Conservation (phyloP, 2,888 invertebrate genomes). For the Quadriops clusia region DNA sequence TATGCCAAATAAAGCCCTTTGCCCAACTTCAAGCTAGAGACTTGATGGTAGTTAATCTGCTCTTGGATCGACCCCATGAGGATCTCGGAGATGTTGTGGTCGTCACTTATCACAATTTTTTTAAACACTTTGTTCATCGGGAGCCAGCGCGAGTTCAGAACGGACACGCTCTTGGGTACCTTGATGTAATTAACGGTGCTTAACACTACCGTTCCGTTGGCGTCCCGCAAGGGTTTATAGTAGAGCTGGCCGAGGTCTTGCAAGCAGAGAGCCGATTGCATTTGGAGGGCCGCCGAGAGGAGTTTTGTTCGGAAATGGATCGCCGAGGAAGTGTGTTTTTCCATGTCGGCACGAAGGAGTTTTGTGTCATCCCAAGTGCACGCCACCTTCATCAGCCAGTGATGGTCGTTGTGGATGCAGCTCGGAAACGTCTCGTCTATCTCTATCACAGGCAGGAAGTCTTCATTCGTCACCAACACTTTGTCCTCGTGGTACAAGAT, state of each 20-base stretch:
- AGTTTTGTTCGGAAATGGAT: slow-evolving; percentile 86
- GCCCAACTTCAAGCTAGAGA: slow-evolving; percentile 68
- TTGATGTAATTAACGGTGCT: slow-evolving; percentile 73
- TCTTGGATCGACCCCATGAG: slow-evolving; percentile 80
- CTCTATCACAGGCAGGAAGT: slow-evolving; percentile 92
- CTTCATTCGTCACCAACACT: slow-evolving; percentile 91
- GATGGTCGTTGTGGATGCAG: slow-evolving; percentile 84
- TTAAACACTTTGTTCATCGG: slow-evolving; percentile 71
- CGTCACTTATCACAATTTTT: slow-evolving; percentile 62
- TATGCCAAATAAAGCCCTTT: slow-evolving; percentile 92
- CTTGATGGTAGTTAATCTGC: slow-evolving; percentile 62
- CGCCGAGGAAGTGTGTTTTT: slow-evolving; percentile 82
- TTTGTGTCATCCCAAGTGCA: slow-evolving; percentile 97
- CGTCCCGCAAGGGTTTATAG: slow-evolving; percentile 80
- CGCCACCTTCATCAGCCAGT: slow-evolving; percentile 95
- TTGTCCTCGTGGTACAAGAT: slow-evolving; percentile 92
- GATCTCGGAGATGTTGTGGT: slow-evolving; percentile 68
- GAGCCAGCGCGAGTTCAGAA: slow-evolving; percentile 86
- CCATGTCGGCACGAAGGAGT: slow-evolving; percentile 84
- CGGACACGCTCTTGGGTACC: slow-evolving; percentile 76
- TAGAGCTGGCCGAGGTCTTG: slow-evolving; percentile 92
- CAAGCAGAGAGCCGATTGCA: slow-evolving; percentile 82
- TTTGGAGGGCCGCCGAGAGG: slow-evolving; percentile 81
- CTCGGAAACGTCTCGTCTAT: slow-evolving; percentile 93
- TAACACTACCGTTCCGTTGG: slow-evolving; percentile 82